Conservation (phyloP, 2,113 vertebrate species). For the Ifrita kowaldi region DNA sequence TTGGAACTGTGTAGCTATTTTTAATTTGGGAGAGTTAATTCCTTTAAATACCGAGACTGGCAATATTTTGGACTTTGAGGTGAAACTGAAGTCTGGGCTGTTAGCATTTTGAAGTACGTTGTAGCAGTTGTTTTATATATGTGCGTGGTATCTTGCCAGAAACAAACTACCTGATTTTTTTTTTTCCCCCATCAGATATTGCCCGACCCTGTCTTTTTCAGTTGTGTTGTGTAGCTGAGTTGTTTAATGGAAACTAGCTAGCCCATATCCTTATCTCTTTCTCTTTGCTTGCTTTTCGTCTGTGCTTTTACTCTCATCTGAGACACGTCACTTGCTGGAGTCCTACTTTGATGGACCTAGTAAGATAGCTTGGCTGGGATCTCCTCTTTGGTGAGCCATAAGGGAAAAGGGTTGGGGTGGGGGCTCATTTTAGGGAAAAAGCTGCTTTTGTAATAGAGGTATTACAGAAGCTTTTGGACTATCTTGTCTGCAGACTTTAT, state of each 20-base stretch:
- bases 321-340: constrained; percentile 42
- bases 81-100: background rate
- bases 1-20: background rate
- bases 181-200: background rate
- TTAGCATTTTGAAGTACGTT: background rate
- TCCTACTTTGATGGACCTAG: constrained; percentile 55
- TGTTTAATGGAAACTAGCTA: constrained; percentile 30
- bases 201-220: background rate
- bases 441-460: constrained; percentile 13
- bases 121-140: background rate
- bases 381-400: constrained; percentile 43
- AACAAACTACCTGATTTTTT: background rate
- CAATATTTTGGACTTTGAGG: background rate
- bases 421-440: constrained; percentile 21
- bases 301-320: constrained; percentile 40
- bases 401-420: constrained; percentile 16
- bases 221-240: constrained; percentile 27
- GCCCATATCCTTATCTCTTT: constrained; percentile 32
- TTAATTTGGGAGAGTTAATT: background rate
- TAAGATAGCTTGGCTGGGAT: constrained; percentile 48
- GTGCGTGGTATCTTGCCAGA: background rate
- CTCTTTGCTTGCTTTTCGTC: constrained; percentile 31
- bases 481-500: background rate
- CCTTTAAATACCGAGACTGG: background rate
- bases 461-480: constrained; percentile 20